A percentile compares a stretch with the other conserved stretches of the same genome.
Conservation (phyloP, 2,797 vertebrate species). For the Dicrostonyx torquatus region DNA sequence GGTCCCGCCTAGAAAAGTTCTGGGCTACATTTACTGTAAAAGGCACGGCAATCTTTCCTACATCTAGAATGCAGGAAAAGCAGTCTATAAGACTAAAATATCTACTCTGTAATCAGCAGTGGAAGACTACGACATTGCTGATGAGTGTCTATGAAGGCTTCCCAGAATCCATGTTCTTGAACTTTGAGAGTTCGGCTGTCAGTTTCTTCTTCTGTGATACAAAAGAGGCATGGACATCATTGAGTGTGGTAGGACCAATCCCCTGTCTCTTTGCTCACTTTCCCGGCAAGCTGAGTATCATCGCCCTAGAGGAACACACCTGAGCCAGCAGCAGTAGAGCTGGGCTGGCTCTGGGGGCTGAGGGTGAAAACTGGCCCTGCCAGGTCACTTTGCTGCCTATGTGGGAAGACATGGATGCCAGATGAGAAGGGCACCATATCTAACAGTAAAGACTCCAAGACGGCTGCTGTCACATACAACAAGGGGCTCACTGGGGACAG, state of each 20-base stretch:
- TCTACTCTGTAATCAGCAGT: neutral
- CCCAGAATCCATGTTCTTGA: neutral
- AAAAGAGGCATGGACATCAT: neutral
- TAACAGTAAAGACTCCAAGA: neutral
- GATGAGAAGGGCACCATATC: neutral
- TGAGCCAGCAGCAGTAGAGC: neutral
- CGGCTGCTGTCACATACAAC: neutral
- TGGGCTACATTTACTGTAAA: neutral
- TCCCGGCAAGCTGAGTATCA: neutral
- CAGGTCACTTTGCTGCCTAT: neutral
- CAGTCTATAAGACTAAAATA: neutral
- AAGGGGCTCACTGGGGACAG: neutral
- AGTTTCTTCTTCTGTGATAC: neutral
- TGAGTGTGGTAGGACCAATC: neutral
- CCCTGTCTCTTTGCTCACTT: neutral
- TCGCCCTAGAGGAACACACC: neutral
- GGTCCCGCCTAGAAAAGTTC: neutral
- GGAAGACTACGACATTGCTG: neutral
- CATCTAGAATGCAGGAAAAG: neutral
- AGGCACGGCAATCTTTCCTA: conserved; percentile 1
- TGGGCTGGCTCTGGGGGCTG: neutral
- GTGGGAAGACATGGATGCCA: neutral
- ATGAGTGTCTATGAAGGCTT: neutral
- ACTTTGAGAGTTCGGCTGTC: neutral
- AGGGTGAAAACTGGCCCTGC: neutral